Evolutionary conservation across 2,797 vertebrate species (phyloP), one percentile per base, ranked within the genome.

Genomic region (Acipenser ruthenus): DNA sequence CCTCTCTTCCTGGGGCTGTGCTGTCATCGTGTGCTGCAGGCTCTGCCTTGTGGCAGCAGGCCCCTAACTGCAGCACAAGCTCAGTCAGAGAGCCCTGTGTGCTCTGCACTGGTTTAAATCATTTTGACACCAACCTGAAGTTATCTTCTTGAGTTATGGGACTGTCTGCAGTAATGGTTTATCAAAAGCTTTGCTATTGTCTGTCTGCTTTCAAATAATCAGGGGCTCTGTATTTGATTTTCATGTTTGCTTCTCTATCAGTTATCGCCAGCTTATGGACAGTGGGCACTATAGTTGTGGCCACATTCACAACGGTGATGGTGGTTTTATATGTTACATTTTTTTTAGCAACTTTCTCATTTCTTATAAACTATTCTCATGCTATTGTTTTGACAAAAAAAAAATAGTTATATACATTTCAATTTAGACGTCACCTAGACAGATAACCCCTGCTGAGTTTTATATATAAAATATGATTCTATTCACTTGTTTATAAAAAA

Each of bases 81-180:
- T 65, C 62, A 49, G 56, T 59, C 11, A 63, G 69, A 65, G 15
- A 68, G 11, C 63, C 64, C 23, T 0, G 15, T 9, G 51, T 49
- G 18, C 23, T 49, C 4, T 23, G 58, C 6, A 59, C 73, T 75
- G 80, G 72, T 69, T 78, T 75, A 68, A 67, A 70, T 76, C 77
- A 76, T 70, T 71, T 75, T 77, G 75, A 72, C 0, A 71, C 71
- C 72, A 75, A 68, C 66, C 72, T 55, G 0, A 59, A 0, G 12
- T 85, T 88, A 87, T 90, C 83, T 78, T 10, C 7, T 0, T 80
- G 80, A 80, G 79, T 80, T 75, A 82, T 84, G 81, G 75, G 80
- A 67, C 71, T 78, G 81, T 88, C 84, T 79, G 69, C 80, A 75
- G 84, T 79, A 81, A 78, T 74, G 74, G 71, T 75, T 87, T 86